These are phyloP conservation scores for Nomada ruficornis DNA, from an alignment of 2,888 invertebrate species.

Conservation along the genomic window DNA sequence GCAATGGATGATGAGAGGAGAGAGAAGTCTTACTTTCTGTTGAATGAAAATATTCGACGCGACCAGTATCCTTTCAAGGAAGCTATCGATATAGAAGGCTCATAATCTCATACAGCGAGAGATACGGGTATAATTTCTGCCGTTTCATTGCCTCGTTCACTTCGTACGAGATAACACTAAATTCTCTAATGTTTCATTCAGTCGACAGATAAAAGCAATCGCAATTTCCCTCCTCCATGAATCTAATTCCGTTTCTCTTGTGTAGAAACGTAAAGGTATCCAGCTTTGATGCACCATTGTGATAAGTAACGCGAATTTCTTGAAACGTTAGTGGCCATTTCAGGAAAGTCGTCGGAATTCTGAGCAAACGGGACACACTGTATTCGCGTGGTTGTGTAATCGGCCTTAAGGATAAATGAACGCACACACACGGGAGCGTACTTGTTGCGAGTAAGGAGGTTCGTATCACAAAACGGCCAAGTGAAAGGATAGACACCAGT, in stretches of 20 bases:
- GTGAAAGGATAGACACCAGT: slow-evolving; percentile 77
- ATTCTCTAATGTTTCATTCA: no score
- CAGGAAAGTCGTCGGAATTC: slow-evolving; percentile 29
- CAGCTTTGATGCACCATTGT: neutral
- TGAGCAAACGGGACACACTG: slow-evolving; percentile 45
- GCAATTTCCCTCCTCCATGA: neutral
- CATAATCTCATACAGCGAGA: no score
- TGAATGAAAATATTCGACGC: neutral
- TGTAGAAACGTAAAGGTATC: neutral
- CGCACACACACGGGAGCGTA: slow-evolving; percentile 27
- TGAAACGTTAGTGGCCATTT: neutral
- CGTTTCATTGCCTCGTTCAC: no score
- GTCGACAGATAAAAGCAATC: neutral
- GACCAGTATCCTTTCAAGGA: no score
- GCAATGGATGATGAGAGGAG: neutral
- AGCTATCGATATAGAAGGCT: no score
- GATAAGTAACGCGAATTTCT: neutral
- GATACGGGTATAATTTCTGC: no score
- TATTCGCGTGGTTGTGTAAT: slow-evolving; percentile 60
- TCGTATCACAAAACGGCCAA: slow-evolving; percentile 71
- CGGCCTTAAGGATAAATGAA: slow-evolving; percentile 63
- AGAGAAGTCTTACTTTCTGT: neutral
- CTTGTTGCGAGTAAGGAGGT: slow-evolving; percentile 62
- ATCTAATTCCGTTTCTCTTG: neutral
- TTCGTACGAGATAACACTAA: no score